These are phyloP conservation scores for Coturnix japonica DNA, from an alignment of 2,113 vertebrate species.

Conservation along the genomic window DNA sequence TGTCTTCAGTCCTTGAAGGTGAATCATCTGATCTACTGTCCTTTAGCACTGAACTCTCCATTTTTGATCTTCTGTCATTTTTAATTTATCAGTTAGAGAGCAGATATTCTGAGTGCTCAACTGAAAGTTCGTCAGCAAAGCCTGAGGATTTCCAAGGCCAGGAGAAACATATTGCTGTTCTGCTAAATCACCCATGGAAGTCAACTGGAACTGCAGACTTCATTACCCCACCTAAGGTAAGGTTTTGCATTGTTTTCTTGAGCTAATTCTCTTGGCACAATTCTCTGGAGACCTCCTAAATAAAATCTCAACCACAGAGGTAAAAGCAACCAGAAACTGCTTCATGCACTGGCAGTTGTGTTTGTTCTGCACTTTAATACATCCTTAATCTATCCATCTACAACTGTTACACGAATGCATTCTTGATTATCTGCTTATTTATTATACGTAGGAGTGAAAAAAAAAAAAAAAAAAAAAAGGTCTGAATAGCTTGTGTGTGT, in stretches of 20 bases:
- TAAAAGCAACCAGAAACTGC: neutral
- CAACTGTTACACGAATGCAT: neutral
- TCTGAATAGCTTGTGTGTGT: neutral
- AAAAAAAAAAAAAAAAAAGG: neutral
- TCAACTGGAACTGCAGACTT: neutral
- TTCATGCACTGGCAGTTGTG: rapidly evolving
- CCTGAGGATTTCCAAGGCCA: constrained; percentile 10
- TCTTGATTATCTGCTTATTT: neutral
- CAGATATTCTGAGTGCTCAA: neutral
- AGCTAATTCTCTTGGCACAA: neutral
- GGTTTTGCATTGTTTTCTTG: neutral
- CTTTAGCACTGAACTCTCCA: neutral
- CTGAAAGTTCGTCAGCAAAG: constrained; percentile 2
- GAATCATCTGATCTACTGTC: neutral
- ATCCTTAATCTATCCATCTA: neutral
- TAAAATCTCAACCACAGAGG: neutral
- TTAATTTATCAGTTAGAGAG: constrained; percentile 26
- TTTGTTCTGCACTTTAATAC: neutral
- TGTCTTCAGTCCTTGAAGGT: constrained; percentile 18
- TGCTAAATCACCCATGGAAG: neutral
- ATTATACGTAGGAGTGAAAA: neutral
- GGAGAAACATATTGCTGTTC: neutral
- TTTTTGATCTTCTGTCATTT: constrained; percentile 32
- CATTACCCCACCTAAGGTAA: neutral
- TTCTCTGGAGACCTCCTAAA: neutral